phyloP scores from a whole-genome alignment of 1,140 invertebrate species.

The Habropoda laboriosa region DNA sequence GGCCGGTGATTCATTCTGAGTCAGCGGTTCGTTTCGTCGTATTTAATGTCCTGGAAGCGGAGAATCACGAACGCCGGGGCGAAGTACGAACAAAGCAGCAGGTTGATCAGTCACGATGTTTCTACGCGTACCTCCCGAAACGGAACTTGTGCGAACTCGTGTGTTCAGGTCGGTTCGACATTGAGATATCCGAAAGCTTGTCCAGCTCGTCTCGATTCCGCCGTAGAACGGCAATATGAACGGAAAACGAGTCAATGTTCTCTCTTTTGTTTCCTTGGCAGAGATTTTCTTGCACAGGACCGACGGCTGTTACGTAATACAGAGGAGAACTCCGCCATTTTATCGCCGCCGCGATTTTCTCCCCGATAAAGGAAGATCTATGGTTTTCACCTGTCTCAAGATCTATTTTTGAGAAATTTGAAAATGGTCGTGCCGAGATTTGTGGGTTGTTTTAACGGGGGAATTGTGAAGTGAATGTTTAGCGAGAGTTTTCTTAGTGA shows the following conservation, averaged over 20 bases:
- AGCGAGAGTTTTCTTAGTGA: too few relatives aligned
- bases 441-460: too few relatives aligned
- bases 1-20: constrained; percentile 31
- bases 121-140: neutral
- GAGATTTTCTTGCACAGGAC: constrained; percentile 5
- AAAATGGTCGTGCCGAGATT: too few relatives aligned
- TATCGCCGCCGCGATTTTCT: neutral
- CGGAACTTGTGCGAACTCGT: neutral
- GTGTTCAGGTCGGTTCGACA: too few relatives aligned
- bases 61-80: constrained; percentile 5
- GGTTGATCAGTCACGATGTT: neutral
- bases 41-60: constrained; percentile 42
- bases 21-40: constrained; percentile 42
- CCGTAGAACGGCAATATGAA: neutral
- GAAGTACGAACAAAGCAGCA: neutral
- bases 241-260: neutral
- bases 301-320: neutral
- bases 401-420: too few relatives aligned
- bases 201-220: neutral
- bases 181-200: neutral
- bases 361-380: neutral
- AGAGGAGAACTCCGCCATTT: neutral
- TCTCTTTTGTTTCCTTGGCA: neutral
- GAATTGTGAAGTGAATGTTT: too few relatives aligned
- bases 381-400: too few relatives aligned